Conservation (phyloP, 2,888 invertebrate species). For the Melitaea athalia region DNA sequence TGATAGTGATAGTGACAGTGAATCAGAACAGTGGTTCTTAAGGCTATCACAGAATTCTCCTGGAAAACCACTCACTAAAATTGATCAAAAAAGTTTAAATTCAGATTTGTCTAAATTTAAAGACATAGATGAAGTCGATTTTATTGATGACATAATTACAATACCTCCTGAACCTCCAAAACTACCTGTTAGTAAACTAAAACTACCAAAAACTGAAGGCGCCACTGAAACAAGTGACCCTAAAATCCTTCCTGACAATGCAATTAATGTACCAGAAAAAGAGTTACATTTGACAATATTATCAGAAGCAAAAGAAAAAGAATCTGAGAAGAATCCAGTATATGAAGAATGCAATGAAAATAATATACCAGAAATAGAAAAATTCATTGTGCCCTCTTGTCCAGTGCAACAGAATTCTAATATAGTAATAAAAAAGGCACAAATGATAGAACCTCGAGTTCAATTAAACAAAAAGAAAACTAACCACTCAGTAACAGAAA, state of each 20-base stretch:
- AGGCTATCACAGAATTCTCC: slow-evolving; percentile 80
- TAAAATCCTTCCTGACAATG: slow-evolving; percentile 1
- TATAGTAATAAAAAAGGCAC: slow-evolving; percentile 51
- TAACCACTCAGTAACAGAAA: slow-evolving; percentile 40
- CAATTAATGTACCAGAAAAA: slow-evolving; percentile 5
- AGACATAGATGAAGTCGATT: slow-evolving; percentile 53
- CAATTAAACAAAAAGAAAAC: slow-evolving; percentile 49
- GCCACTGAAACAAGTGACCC: no score
- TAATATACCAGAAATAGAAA: slow-evolving; percentile 17
- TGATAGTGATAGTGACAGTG: slow-evolving; percentile 78
- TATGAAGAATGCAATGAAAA: neutral
- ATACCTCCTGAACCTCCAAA: slow-evolving; percentile 47
- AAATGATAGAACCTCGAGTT: slow-evolving; percentile 60
- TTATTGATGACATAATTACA: slow-evolving; percentile 60
- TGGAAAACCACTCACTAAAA: slow-evolving; percentile 61
- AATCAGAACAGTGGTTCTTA: slow-evolving; percentile 75
- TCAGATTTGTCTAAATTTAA: slow-evolving; percentile 43
- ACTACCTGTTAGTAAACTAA: neutral
- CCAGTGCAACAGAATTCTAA: slow-evolving; percentile 30
- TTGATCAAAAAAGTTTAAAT: slow-evolving; percentile 42
- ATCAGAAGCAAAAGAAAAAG: neutral
- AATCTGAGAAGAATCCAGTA: neutral
- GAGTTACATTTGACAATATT: neutral
- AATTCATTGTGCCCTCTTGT: neutral
- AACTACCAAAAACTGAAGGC: neutral